Conservation (phyloP, 2,888 invertebrate species). For the Mythimna lalbum region DNA sequence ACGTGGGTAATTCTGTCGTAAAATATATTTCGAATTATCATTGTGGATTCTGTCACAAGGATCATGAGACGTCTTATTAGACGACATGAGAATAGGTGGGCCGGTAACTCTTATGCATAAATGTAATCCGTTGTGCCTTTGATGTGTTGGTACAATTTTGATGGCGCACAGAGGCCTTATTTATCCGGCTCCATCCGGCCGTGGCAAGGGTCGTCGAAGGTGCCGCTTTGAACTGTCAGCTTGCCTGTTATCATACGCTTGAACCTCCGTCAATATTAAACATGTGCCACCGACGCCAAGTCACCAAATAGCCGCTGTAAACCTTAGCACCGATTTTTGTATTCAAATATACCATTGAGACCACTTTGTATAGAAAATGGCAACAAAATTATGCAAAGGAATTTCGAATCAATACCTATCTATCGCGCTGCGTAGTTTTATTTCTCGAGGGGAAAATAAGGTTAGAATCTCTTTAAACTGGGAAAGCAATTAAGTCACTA, state of each 20-base stretch:
- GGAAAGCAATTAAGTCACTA: conserved; percentile 15
- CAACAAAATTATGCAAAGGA: conserved; percentile 29
- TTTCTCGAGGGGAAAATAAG: conserved; percentile 16
- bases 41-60: conserved; percentile 23
- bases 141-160: conserved; percentile 62
- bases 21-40: conserved; percentile 58
- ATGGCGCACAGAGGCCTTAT: conserved; percentile 49
- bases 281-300: conserved; percentile 41
- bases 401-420: conserved; percentile 38
- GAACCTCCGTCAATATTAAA: conserved; percentile 59
- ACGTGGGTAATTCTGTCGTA: conserved; percentile 33
- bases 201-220: conserved; percentile 65
- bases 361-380: conserved; percentile 33
- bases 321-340: conserved; percentile 35
- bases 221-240: conserved; percentile 65
- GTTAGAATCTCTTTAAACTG: conserved; percentile 18
- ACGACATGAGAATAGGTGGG: conserved; percentile 51
- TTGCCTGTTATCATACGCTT: conserved; percentile 55
- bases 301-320: conserved; percentile 33
- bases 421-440: neutral
- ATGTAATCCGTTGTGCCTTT: conserved; percentile 68
- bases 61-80: conserved; percentile 54
- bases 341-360: conserved; percentile 22
- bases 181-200: conserved; percentile 59
- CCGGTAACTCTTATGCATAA: conserved; percentile 61